Conservation (phyloP, 2,113 vertebrate species). For the Osmerus mordax region DNA sequence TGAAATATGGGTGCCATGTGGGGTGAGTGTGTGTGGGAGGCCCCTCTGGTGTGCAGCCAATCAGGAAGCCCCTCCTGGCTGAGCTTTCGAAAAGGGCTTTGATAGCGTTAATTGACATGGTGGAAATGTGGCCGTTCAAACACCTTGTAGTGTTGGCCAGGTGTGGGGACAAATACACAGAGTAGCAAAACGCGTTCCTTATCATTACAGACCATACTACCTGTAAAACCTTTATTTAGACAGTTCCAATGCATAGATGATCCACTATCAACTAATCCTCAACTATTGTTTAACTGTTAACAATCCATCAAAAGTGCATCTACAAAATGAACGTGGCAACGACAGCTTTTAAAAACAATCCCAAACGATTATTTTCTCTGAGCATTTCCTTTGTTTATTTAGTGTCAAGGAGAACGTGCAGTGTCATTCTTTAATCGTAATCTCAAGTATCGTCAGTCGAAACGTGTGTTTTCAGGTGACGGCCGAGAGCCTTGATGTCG, state of each 20-base stretch:
- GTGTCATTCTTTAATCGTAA: neutral
- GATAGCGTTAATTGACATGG: constrained; percentile 20
- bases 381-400: too few species aligned
- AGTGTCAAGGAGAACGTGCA: too few species aligned
- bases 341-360: too few species aligned
- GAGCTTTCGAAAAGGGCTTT: constrained; percentile 32
- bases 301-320: too few species aligned
- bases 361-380: too few species aligned
- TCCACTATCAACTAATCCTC: too few species aligned
- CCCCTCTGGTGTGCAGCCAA: neutral
- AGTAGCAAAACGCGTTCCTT: neutral
- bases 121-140: constrained; percentile 16
- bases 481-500: constrained; percentile 30
- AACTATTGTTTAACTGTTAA: too few species aligned
- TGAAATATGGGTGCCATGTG: constrained; percentile 66
- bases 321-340: too few species aligned
- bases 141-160: constrained; percentile 35
- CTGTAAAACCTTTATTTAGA: too few species aligned
- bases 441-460: neutral
- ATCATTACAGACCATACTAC: too few species aligned
- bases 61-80: neutral
- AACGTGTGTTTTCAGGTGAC: too few species aligned
- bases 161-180: constrained; percentile 25
- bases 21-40: constrained; percentile 49
- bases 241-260: too few species aligned